Evolutionary conservation across 2,888 invertebrate species (phyloP).

Genomic region (Deilephila porcellus): DNA sequence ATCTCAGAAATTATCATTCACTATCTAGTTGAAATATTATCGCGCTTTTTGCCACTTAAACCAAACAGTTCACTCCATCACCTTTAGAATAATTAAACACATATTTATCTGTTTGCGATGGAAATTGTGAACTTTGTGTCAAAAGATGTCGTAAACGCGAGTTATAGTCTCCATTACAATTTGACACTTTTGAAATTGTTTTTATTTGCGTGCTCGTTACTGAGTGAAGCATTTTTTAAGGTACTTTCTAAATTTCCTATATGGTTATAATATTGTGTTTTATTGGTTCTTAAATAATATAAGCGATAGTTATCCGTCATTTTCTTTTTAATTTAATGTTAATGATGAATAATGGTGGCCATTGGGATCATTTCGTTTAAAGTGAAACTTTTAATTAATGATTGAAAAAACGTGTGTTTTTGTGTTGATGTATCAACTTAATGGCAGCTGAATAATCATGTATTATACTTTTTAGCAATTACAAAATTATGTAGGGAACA

Average conservation of each 20-base stretch:
- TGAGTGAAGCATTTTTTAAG: neutral
- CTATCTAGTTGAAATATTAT: neutral
- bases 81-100: slow-evolving; percentile 25
- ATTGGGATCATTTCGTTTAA: neutral
- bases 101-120: slow-evolving; percentile 31
- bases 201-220: slow-evolving; percentile 1
- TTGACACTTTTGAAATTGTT: slow-evolving; percentile 25
- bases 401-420: too few species aligned
- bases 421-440: too few species aligned
- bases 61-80: slow-evolving; percentile 6
- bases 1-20: neutral
- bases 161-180: slow-evolving; percentile 25
- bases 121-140: slow-evolving; percentile 25
- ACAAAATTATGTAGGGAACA: too few species aligned
- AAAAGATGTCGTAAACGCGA: slow-evolving; percentile 16
- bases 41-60: slow-evolving; percentile 5
- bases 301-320: neutral
- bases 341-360: neutral
- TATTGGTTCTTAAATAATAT: slow-evolving; percentile 8
- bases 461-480: too few species aligned
- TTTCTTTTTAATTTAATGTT: neutral
- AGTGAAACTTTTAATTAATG: too few species aligned
- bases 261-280: slow-evolving; percentile 14
- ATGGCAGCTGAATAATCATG: too few species aligned
- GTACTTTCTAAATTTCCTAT: slow-evolving; percentile 4